Percentiles rank a stretch among this genome's conserved stretches.
Evolutionary conservation across 2,113 vertebrate genomes (phyloP).

Genomic region (Hucho hucho): DNA sequence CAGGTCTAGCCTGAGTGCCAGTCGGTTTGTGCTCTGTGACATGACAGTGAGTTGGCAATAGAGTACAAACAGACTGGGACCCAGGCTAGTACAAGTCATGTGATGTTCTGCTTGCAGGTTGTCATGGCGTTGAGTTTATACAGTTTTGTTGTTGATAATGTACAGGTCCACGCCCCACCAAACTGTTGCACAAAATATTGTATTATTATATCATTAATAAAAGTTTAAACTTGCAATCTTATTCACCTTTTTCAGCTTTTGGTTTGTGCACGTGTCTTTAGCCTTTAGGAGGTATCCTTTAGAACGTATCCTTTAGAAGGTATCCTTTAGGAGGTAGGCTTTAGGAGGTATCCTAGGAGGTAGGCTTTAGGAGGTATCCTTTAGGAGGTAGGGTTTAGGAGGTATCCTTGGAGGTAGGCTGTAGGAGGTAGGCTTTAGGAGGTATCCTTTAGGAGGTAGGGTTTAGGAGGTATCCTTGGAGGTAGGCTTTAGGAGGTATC

Average conservation of each 20-base stretch:
- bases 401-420: too few species aligned
- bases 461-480: too few species aligned
- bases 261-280: constrained; percentile 22
- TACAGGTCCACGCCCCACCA: constrained; percentile 80
- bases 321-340: too few species aligned
- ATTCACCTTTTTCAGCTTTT: constrained; percentile 33
- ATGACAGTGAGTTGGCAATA: too few species aligned
- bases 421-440: too few species aligned
- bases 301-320: neutral
- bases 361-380: too few species aligned
- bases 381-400: too few species aligned
- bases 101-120: constrained; percentile 75
- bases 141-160: constrained; percentile 89
- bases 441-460: too few species aligned
- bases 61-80: too few species aligned
- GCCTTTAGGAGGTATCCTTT: neutral
- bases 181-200: constrained; percentile 98
- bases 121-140: constrained; percentile 72
- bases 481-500: too few species aligned
- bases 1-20: constrained; percentile 23
- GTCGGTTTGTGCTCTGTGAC: too few species aligned
- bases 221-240: constrained; percentile 75
- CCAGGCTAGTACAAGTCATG: constrained; percentile 4
- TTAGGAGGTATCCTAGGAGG: too few species aligned
- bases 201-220: constrained; percentile 98